Evolutionary conservation across 2,797 vertebrate species (phyloP).

Genomic region (Ptychadena robeensis): DNA sequence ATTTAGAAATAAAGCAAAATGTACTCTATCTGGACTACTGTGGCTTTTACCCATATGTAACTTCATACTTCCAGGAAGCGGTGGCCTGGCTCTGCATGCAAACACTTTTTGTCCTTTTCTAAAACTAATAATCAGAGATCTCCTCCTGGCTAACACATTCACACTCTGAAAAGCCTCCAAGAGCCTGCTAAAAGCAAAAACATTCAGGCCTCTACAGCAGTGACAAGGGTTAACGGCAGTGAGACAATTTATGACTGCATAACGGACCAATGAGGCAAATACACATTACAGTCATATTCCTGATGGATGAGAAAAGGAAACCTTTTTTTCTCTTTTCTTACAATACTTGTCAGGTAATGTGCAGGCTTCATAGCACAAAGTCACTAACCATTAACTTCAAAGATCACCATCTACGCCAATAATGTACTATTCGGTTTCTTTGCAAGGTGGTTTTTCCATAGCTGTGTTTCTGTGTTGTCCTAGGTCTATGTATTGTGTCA

Average conservation of each 20-base stretch:
- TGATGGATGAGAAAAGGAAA: slow-evolving; percentile 48
- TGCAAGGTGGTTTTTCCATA: slow-evolving; percentile 13
- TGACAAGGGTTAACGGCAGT: slow-evolving; percentile 39
- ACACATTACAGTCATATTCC: slow-evolving; percentile 52
- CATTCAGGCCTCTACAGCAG: neutral
- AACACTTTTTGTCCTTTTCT: neutral
- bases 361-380: slow-evolving; percentile 54
- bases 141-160: neutral
- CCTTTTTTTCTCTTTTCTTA: slow-evolving; percentile 30
- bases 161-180: neutral
- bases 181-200: neutral
- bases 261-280: slow-evolving; percentile 48
- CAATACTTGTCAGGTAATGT: slow-evolving; percentile 42
- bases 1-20: slow-evolving; percentile 2
- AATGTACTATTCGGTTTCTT: slow-evolving; percentile 53
- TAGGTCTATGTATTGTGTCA: slow-evolving; percentile 9
- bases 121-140: neutral
- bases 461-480: slow-evolving; percentile 45
- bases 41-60: neutral
- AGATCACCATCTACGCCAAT: slow-evolving; percentile 44
- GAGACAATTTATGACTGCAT: slow-evolving; percentile 32
- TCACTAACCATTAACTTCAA: slow-evolving; percentile 56
- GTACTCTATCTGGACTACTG: neutral
- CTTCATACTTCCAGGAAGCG: neutral
- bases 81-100: neutral